These are phyloP conservation scores for Pyralis farinalis DNA, from an alignment of 2,888 invertebrate genomes.

Conservation along the genomic window DNA sequence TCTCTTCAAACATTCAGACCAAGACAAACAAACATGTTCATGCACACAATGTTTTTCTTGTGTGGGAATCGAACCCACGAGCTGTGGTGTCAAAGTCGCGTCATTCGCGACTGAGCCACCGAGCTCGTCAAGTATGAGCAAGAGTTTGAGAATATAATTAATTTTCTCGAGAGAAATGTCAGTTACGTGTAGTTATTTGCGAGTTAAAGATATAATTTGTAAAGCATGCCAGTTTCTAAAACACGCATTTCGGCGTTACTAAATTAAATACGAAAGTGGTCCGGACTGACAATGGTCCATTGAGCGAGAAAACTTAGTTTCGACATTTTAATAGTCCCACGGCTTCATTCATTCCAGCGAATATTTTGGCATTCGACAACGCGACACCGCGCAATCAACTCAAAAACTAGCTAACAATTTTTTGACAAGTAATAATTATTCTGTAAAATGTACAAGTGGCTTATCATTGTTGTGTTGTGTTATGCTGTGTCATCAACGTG, in stretches of 20 bases:
- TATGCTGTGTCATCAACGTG: background rate
- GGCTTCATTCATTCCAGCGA: constrained; percentile 13
- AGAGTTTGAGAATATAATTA: no score
- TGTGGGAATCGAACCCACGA: no score
- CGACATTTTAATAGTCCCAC: constrained; percentile 17
- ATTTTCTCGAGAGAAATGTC: no score
- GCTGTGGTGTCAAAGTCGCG: no score
- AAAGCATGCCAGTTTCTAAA: no score
- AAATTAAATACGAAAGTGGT: background rate
- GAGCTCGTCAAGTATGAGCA: no score
- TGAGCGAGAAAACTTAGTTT: constrained; percentile 15
- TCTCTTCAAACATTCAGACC: no score
- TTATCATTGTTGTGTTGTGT: constrained; percentile 1
- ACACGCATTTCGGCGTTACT: background rate
- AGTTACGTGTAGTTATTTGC: no score
- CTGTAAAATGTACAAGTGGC: background rate
- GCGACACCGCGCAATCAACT: constrained; percentile 12
- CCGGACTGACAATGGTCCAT: constrained; percentile 11
- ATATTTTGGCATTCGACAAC: constrained; percentile 20
- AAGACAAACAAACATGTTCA: no score
- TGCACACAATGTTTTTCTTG: no score
- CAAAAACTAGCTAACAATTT: background rate
- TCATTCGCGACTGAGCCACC: no score
- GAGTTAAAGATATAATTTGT: no score
- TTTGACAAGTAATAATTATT: background rate